Evolutionary conservation across 2,888 invertebrate genomes (phyloP).

Genomic region (Eucriotettix oculatus): DNA sequence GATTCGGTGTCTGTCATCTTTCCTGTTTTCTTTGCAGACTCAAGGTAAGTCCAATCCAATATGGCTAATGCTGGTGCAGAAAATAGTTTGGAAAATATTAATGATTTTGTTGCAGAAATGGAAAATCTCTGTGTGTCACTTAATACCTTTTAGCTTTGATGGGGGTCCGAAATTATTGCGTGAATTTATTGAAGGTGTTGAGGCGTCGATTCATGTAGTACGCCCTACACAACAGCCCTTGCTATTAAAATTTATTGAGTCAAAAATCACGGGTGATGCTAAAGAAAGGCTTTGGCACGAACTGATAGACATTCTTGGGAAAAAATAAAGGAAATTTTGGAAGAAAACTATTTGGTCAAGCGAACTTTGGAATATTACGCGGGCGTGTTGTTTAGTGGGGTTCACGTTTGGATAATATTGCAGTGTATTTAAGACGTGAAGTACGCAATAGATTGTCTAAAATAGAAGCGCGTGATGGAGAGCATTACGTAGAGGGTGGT

Average conservation of each 20-base stretch:
- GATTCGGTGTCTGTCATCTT: too few species aligned
- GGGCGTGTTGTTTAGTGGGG: neutral
- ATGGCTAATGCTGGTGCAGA: too few species aligned
- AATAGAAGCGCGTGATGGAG: neutral
- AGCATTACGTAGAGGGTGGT: neutral
- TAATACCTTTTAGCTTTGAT: too few species aligned
- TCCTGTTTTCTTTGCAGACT: too few species aligned
- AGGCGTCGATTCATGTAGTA: neutral
- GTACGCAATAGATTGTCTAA: too few species aligned
- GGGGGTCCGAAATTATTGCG: too few species aligned
- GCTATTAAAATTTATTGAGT: neutral
- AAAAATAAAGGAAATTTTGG: neutral
- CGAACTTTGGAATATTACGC: neutral
- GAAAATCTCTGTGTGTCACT: too few species aligned
- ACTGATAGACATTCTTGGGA: neutral
- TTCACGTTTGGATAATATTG: neutral
- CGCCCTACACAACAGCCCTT: neutral
- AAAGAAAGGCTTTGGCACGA: neutral
- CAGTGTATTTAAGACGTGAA: neutral
- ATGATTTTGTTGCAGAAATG: too few species aligned
- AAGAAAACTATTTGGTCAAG: neutral
- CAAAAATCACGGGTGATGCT: neutral
- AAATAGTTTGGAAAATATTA: too few species aligned
- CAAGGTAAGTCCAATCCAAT: too few species aligned
- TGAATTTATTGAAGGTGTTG: neutral